Evolutionary conservation across 2,888 invertebrate genomes (phyloP), one percentile per base, ranked within the genome.

Genomic region (Acanthosepion lycidas): DNA sequence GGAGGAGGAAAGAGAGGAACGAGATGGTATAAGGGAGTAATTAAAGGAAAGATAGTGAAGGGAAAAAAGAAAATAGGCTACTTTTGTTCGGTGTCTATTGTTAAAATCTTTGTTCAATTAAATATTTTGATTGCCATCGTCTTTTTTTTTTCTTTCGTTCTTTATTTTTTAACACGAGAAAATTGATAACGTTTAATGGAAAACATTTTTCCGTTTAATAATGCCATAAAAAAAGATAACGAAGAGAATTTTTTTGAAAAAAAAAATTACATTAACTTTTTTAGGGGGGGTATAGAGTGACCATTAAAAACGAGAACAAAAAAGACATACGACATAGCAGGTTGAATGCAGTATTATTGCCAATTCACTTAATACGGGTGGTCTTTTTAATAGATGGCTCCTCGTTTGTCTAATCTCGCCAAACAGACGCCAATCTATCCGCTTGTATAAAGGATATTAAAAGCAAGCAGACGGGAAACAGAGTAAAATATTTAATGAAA

Each of bases 361-460:
- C n/a, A n/a, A 78, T 78, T n/a, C 78, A 33, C 15, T 78, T 78
- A 78, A 78, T 78, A 78, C 78, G 78, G 78, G 78, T 78, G 78
- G 78, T 78, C 78, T 33, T 78, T 78, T 78, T 78, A 78, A 78
- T 78, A 78, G 78, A 78, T 78, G 78, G 78, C 78, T 78, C 78
- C 12, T n/a, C 78, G 78, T 78, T 78, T 78, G 78, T 78, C 78
- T 78, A 78, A 78, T 78, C 78, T 78, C n/a, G 78, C n/a, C 78
- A 78, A 78, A 78, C 78, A 78, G 78, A 78, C 78, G 78, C 78
- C 78, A 78, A 78, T 78, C 78, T 33, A 78, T n/a, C 33, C 78
- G 78, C 78, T 78, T 78, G 78, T 78, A 78, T 78, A 78, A 33
- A 78, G 78, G 78, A 78, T 78, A 78, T 78, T 78, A 78, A 78